Base-by-base conservation (phyloP, 2,888 invertebrate genomes). In the Nowickia ferox region DNA sequence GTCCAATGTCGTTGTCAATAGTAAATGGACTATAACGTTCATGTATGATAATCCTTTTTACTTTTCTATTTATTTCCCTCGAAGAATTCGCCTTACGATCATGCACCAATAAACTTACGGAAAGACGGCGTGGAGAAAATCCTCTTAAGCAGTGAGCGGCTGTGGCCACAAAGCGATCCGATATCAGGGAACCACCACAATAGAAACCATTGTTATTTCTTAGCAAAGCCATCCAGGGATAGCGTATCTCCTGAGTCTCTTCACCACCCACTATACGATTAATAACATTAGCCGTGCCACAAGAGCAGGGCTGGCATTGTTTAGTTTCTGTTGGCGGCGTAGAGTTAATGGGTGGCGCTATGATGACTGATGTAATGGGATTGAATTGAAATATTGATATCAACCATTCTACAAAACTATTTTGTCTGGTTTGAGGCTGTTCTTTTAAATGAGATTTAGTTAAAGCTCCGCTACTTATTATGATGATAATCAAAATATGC, bases 1-100 rank as follows among this genome's bases (percentile, higher is more conserved):
- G 91, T 0, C 97, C 97, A 81, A 97, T 96, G 89, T 97, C 97
- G 89, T 97, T 97, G 84, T 97, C 96, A 89, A 96, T 97, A 84
- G 94, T 96, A 9, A 94, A 93, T 0, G 95, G 94, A 88, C 95
- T 96, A 92, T 97, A 97, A 2, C 94, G 93, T 53, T 94, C 93
- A 90, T 96, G 96, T 22, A 93, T 93, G 17, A 94, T 92, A 9
- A 95, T 93, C 53, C 92, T 92, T 46, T 91, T 90, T 1, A 55
- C 55, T 9, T 65, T 72, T 6, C 75, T 61, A 13, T 15, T 68
- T 11, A 75, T 75, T 44, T 53, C 81, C 46, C 68, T 17, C 2
- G 81, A 81, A 6, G 30, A 75, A 55, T 79, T 79, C 2, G 71
- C 53, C 2, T 46, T 19, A 13, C 75, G 81, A 61, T 81, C 81